Percentiles rank a stretch among this genome's conserved stretches.
These are phyloP conservation scores for Drosophila takahashii DNA, from an alignment of 1,140 invertebrate genomes.

Conservation along the genomic window DNA sequence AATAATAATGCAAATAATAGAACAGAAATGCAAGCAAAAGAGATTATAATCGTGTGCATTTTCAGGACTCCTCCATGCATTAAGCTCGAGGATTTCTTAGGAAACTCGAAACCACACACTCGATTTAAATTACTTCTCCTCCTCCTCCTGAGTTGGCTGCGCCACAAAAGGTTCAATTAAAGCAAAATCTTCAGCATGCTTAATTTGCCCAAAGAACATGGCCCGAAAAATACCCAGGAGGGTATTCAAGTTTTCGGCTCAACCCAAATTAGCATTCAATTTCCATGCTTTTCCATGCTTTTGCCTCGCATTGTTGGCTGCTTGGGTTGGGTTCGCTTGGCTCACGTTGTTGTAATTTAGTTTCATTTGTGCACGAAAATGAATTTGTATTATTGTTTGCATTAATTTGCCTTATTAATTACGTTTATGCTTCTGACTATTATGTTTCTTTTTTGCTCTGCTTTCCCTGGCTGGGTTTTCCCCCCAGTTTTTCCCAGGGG, in stretches of 20 bases:
- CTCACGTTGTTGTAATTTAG: slow-evolving; percentile 80
- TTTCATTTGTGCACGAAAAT: slow-evolving; percentile 81
- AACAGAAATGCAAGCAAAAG: background rate
- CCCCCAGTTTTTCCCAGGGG: slow-evolving; percentile 51
- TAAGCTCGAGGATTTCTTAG: background rate
- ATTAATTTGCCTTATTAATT: slow-evolving; percentile 84
- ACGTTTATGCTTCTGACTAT: slow-evolving; percentile 74
- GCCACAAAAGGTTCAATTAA: slow-evolving; percentile 24
- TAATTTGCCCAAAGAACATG: slow-evolving; percentile 27
- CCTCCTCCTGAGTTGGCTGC: background rate
- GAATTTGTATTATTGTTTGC: slow-evolving; percentile 83
- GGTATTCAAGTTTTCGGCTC: slow-evolving; percentile 58
- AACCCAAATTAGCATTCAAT: slow-evolving; percentile 61
- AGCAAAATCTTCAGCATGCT: slow-evolving; percentile 20
- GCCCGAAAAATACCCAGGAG: slow-evolving; percentile 28
- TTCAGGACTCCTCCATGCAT: background rate
- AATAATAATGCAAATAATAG: background rate
- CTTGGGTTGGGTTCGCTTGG: slow-evolving; percentile 10
- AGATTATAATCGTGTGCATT: background rate
- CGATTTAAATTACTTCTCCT: slow-evolving; percentile 13
- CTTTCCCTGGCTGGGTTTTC: slow-evolving; percentile 9
- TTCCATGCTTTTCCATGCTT: slow-evolving; percentile 51
- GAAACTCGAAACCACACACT: background rate
- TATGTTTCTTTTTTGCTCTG: slow-evolving; percentile 28
- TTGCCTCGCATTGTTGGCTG: slow-evolving; percentile 12